Evolutionary conservation across 2,113 vertebrate species (phyloP), one percentile per base, ranked within the genome.

Genomic region (Phylloscopus whistleri): DNA sequence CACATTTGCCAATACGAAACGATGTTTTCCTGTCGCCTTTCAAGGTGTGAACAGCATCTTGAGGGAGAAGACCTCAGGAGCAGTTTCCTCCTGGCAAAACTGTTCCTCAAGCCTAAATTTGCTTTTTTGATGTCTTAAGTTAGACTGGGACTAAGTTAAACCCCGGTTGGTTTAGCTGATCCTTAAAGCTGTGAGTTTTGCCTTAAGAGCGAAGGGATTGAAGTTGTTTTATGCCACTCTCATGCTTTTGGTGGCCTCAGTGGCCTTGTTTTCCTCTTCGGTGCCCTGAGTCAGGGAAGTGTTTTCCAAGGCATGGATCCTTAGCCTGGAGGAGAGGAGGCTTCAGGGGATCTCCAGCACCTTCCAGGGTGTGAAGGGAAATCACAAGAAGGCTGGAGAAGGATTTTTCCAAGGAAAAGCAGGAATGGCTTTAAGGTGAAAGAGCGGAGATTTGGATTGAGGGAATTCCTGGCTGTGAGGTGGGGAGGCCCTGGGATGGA

Each of bases 401-500:
- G 16, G 12, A 9, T 9, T 43, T 49, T 23, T 46, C 31, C 35
- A 19, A 27, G 31, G 58, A 70, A 3, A 26, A 41, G 8, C 35
- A 37, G 63, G 11, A 69, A 33, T 44, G 33, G 7, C 9, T 68
- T 77, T 44, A 37, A 53, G 55, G 6, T 56, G 85, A 20, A 55
- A 30, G 24, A 4, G 6, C 13, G 24, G 7, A 26, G 58, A 5
- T 41, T n/a, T 5, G 16, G 48, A 28, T 8, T 11, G 43, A 22
- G 35, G 58, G 67, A 49, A 70, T 62, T 78, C 0, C 5, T 70
- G 28, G 1, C 28, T 70, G 23, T 0, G 74, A 80, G 35, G 14
- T 27, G 30, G 17, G 11, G 4, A 72, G 21, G 9, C 1, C 1
- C 41, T 64, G 44, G 48, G 6, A 0, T 26, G 26, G 35, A 67